These are phyloP conservation scores for Acipenser transmontanus DNA, from an alignment of 2,797 vertebrate species.

Conservation along the genomic window DNA sequence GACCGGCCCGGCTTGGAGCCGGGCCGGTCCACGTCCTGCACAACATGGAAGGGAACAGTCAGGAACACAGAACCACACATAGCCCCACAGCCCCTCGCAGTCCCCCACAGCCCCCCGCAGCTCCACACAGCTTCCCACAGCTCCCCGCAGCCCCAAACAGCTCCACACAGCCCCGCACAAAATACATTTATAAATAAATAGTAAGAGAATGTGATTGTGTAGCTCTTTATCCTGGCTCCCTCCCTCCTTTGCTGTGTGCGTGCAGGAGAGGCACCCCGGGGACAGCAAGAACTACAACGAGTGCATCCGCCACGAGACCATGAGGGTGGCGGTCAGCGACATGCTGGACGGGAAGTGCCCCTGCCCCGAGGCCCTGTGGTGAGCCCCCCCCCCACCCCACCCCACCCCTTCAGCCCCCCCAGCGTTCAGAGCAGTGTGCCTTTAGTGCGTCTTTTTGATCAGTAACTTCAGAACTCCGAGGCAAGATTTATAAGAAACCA, in stretches of 20 bases:
- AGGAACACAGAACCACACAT: not conserved
- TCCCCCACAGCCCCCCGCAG: too few relatives aligned
- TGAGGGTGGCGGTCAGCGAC: conserved; percentile 93
- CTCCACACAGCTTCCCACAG: too few relatives aligned
- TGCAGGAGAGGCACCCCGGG: conserved; percentile 89
- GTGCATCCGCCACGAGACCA: conserved; percentile 93
- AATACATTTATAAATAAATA: too few relatives aligned
- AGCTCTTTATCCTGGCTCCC: not conserved
- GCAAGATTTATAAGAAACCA: too few relatives aligned
- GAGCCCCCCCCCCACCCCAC: conserved; percentile 24
- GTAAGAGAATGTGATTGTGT: not conserved
- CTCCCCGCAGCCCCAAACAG: too few relatives aligned
- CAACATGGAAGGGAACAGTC: conserved; percentile 8
- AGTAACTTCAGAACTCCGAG: too few relatives aligned
- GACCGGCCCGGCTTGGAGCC: too few relatives aligned
- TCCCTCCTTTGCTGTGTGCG: conserved; percentile 11
- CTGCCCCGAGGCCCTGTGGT: conserved; percentile 88
- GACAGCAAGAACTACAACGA: conserved; percentile 98
- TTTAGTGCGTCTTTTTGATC: too few relatives aligned
- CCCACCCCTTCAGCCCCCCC: too few relatives aligned
- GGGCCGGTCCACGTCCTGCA: conserved; percentile 93
- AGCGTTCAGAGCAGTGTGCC: too few relatives aligned
- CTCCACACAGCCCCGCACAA: too few relatives aligned
- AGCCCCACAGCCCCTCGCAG: too few relatives aligned
- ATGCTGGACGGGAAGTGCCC: conserved; percentile 94